Base-by-base conservation (phyloP, 2,888 invertebrate species). In the Tetheella fluctuosa region DNA sequence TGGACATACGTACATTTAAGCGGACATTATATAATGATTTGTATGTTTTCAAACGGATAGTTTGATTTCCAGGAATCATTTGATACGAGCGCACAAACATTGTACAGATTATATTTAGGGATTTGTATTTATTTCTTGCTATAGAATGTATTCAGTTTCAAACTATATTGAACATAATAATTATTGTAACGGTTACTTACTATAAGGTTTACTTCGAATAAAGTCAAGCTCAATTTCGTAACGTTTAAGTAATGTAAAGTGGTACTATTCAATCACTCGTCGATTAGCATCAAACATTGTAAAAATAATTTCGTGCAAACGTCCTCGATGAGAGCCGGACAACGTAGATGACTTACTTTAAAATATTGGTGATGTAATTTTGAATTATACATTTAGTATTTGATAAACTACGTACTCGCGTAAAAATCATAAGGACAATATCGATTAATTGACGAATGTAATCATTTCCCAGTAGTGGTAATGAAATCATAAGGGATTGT, bases 361-460 rank as follows among this genome's bases (percentile, higher is more conserved):
- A 79, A 83, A 81, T 76, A 80, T 79, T 80, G 79, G 77, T 82
- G 80, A 76, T 80, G 76, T 84, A 83, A 82, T 83, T 81, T 84
- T 84, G 82, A 84, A 85, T 85, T 86, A 88, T 87, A 89, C 85
- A 86, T 89, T 86, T 90, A 89, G 86, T 86, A 86, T 89, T 90
- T 89, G 88, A 88, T 91, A 90, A 87, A 88, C 89, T 86, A 85
- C 89, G 91, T 91, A 90, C 89, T 91, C 88, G 89, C 91, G 89
- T 91, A 91, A 92, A 90, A 91, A 89, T 88, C 85, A 88, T 92
- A 90, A 87, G 90, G 93, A 93, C 93, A 93, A 93, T 93, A 93
- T 93, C 89, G 90, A 90, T 88, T 81, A 79, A 87, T 85, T 88
- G 89, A 91, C 85, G 88, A 89, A 89, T 85, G 85, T 88, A 86